phyloP scores from a whole-genome alignment of 2,797 vertebrate genomes.

The Pteronotus mesoamericanus region DNA sequence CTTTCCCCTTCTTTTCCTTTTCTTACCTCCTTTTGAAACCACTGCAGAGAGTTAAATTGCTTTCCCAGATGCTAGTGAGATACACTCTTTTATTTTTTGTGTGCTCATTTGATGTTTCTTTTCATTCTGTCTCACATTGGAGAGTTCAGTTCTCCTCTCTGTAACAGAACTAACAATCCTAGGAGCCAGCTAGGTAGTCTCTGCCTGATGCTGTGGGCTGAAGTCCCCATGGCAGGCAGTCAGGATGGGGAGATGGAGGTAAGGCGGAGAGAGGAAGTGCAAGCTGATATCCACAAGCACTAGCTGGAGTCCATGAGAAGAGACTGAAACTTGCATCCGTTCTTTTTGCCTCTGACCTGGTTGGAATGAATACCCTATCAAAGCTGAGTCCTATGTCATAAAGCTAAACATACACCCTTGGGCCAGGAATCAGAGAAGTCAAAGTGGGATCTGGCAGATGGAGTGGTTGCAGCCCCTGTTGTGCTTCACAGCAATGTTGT shows the following conservation, averaged over 20 bases:
- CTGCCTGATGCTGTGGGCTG: not conserved
- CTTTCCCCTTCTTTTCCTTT: not conserved
- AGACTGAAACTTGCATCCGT: not conserved
- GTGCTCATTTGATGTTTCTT: not conserved
- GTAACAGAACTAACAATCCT: not conserved
- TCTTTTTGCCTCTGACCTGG: not conserved
- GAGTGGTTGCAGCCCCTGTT: accelerated
- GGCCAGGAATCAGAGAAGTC: not conserved
- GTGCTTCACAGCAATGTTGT: accelerated
- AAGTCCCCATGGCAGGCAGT: not conserved
- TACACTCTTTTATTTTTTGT: not conserved
- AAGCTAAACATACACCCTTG: not conserved
- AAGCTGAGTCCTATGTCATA: not conserved
- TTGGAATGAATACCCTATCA: not conserved
- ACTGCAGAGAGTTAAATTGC: not conserved
- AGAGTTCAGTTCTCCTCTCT: not conserved
- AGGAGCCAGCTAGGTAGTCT: not conserved
- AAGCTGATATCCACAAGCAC: not conserved
- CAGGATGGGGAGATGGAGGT: not conserved
- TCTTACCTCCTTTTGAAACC: not conserved
- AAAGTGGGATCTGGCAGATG: not conserved
- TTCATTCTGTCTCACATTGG: not conserved
- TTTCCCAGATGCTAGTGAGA: not conserved
- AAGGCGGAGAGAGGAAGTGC: not conserved
- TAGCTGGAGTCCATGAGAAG: not conserved